Conservation (phyloP, 2,888 invertebrate species). For the Rhingia campestris region DNA sequence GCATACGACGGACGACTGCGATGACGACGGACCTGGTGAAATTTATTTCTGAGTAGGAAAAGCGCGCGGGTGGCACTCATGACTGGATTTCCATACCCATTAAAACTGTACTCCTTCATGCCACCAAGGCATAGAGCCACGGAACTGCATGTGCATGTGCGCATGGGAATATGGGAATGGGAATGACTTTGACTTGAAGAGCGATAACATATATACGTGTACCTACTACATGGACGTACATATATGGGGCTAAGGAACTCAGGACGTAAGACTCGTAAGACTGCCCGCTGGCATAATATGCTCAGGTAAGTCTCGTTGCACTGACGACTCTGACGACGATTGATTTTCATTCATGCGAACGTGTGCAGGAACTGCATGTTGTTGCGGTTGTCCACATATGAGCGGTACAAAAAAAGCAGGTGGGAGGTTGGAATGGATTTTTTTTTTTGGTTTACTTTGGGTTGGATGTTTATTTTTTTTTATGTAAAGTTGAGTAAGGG, state of each 20-base stretch:
- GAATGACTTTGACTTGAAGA: constrained; percentile 13
- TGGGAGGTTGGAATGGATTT: constrained; percentile 34
- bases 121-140: not conserved
- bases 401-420: constrained; percentile 32
- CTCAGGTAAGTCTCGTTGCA: constrained; percentile 35
- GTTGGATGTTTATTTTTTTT: not conserved
- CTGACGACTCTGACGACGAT: constrained; percentile 43
- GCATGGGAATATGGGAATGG: not conserved
- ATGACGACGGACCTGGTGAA: not conserved
- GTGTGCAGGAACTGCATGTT: constrained; percentile 36
- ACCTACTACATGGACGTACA: not conserved
- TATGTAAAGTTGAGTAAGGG: not conserved
- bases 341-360: constrained; percentile 55
- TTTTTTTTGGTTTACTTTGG: not conserved
- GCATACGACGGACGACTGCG: not conserved
- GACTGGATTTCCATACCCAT: constrained; percentile 55
- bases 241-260: constrained; percentile 6
- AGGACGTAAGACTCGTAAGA: constrained; percentile 27
- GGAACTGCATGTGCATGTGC: constrained; percentile 4
- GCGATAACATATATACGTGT: not conserved
- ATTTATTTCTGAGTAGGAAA: constrained; percentile 41
- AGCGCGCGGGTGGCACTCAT: constrained; percentile 55
- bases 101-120: constrained; percentile 42
- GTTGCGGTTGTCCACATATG: constrained; percentile 37
- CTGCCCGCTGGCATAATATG: constrained; percentile 55